These are phyloP conservation scores for Ectobius pallidus DNA, from an alignment of 2,888 invertebrate species.

Conservation along the genomic window DNA sequence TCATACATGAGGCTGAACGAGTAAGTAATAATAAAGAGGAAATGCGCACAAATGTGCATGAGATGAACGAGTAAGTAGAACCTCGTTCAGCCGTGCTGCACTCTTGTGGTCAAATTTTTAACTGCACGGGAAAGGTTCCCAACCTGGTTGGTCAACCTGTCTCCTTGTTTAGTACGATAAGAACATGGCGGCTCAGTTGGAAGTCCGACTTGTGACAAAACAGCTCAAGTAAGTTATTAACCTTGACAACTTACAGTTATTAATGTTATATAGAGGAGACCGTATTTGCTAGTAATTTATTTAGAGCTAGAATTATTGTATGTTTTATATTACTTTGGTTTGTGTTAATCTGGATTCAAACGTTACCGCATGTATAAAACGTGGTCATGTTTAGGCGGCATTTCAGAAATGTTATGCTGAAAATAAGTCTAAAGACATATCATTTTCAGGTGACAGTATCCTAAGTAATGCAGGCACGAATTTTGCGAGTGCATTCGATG, in stretches of 20 bases:
- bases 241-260: neutral
- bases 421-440: neutral
- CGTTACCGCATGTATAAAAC: neutral
- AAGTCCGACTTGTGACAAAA: slow-evolving; percentile 80
- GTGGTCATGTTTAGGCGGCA: neutral
- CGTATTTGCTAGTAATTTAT: neutral
- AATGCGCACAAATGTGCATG: too few species aligned
- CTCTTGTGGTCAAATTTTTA: too few species aligned
- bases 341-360: neutral
- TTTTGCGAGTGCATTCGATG: too few species aligned
- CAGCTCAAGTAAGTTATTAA: slow-evolving; percentile 72
- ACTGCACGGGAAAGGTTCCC: too few species aligned
- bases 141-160: too few species aligned
- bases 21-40: too few species aligned
- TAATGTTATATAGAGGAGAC: neutral
- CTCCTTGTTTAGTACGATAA: too few species aligned
- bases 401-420: neutral
- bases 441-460: neutral
- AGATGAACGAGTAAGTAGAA: too few species aligned
- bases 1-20: too few species aligned
- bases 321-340: neutral
- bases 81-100: too few species aligned
- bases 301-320: neutral
- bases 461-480: neutral
- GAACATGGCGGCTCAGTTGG: slow-evolving; percentile 58